These are phyloP conservation scores for Apogon talboti DNA, from an alignment of 2,797 vertebrate genomes.

Conservation along the genomic window DNA sequence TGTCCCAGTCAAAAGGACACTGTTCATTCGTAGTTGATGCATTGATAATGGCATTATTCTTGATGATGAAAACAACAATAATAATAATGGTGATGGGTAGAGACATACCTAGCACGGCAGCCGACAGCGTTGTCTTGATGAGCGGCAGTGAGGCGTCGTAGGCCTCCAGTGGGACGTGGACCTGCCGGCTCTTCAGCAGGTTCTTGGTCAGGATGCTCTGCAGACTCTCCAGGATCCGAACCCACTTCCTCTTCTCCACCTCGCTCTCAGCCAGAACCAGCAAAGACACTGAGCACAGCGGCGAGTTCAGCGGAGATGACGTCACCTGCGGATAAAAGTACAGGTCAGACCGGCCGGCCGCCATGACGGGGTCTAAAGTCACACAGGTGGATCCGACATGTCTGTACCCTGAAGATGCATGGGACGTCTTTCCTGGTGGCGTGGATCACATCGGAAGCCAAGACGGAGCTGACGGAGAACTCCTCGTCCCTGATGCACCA, in stretches of 20 bases:
- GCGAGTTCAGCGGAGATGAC: slow-evolving; percentile 89
- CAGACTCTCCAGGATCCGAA: slow-evolving; percentile 93
- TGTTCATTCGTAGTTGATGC: no score
- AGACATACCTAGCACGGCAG: slow-evolving; percentile 89
- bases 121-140: slow-evolving; percentile 91
- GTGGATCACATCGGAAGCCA: slow-evolving; percentile 95
- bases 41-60: no score
- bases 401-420: slow-evolving; percentile 91
- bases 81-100: no score
- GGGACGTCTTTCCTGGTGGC: slow-evolving; percentile 95
- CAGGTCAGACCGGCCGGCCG: neutral
- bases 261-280: slow-evolving; percentile 95
- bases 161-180: slow-evolving; percentile 92
- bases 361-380: neutral
- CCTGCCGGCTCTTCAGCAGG: slow-evolving; percentile 86
- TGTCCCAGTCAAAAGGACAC: no score
- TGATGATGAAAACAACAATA: no score
- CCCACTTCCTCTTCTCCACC: slow-evolving; percentile 95
- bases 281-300: slow-evolving; percentile 89
- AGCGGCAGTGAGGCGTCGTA: slow-evolving; percentile 94
- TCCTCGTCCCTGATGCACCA: slow-evolving; percentile 89
- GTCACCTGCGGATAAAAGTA: slow-evolving; percentile 85
- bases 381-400: neutral
- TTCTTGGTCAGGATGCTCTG: slow-evolving; percentile 94
- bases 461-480: slow-evolving; percentile 94